Percentiles rank a stretch among this genome's conserved stretches.
Evolutionary conservation across 2,888 invertebrate species (phyloP).

Genomic region (Acrobasis suavella): DNA sequence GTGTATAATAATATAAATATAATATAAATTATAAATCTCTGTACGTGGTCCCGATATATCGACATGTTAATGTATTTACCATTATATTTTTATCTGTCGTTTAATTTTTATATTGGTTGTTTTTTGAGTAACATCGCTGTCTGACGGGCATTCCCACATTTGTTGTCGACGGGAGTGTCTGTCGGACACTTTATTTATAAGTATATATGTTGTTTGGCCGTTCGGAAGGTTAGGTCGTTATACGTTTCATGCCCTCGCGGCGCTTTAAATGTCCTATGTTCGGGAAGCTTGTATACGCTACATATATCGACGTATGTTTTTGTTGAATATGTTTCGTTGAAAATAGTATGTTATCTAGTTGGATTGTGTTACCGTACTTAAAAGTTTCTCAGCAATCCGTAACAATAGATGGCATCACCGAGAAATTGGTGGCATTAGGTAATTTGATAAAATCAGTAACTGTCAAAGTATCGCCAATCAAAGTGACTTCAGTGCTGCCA

Average conservation of each 20-base stretch:
- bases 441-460: too few species aligned
- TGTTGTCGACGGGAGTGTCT: neutral
- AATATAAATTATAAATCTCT: conserved; percentile 55
- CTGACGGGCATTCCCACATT: neutral
- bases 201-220: conserved; percentile 28
- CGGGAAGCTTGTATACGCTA: conserved; percentile 33
- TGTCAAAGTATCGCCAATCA: too few species aligned
- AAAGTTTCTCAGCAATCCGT: too few species aligned
- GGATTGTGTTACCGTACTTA: neutral
- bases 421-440: too few species aligned
- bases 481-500: too few species aligned
- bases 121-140: conserved; percentile 28
- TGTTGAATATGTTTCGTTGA: neutral
- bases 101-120: conserved; percentile 37
- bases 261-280: conserved; percentile 27
- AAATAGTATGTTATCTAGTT: neutral
- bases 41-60: conserved; percentile 57
- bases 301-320: conserved; percentile 25
- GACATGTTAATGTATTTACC: conserved; percentile 42
- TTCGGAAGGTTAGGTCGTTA: conserved; percentile 9
- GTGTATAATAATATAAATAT: conserved; percentile 56
- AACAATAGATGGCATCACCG: too few species aligned
- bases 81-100: conserved; percentile 39
- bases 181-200: neutral
- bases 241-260: conserved; percentile 12